Evolutionary conservation across 2,888 invertebrate genomes (phyloP).

Genomic region (Lochmaea crataegi): DNA sequence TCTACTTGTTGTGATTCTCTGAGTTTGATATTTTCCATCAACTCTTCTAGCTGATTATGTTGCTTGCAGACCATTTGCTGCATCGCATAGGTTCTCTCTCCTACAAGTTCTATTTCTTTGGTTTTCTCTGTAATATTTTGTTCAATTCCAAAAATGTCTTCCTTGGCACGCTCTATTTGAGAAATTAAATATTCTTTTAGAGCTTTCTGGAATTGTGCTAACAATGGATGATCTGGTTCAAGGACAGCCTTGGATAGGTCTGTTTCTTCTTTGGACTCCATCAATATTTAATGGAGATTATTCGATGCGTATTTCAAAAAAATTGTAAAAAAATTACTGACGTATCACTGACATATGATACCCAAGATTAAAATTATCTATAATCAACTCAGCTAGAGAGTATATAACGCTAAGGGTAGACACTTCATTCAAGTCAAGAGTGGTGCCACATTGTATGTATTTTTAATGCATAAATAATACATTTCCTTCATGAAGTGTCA

Average conservation of each 20-base stretch:
- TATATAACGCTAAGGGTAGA: background rate
- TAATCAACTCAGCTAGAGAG: background rate
- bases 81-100: conserved; percentile 71
- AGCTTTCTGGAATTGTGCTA: conserved; percentile 54
- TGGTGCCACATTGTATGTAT: no score
- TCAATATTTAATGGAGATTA: background rate
- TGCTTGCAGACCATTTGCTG: conserved; percentile 72
- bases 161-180: conserved; percentile 72
- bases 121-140: conserved; percentile 66
- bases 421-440: background rate
- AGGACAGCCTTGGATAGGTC: conserved; percentile 42
- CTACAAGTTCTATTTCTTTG: conserved; percentile 69
- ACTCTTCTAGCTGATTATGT: conserved; percentile 69
- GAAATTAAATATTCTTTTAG: conserved; percentile 53
- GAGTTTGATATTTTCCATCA: conserved; percentile 68
- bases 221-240: conserved; percentile 55
- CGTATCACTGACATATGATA: background rate
- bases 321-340: conserved; percentile 11
- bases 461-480: no score
- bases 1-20: conserved; percentile 68
- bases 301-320: background rate
- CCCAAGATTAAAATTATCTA: background rate
- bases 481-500: no score
- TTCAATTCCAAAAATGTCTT: conserved; percentile 75
- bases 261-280: conserved; percentile 15